Evolutionary conservation across 2,888 invertebrate genomes (phyloP).

Genomic region (Ennomos quercinarius): DNA sequence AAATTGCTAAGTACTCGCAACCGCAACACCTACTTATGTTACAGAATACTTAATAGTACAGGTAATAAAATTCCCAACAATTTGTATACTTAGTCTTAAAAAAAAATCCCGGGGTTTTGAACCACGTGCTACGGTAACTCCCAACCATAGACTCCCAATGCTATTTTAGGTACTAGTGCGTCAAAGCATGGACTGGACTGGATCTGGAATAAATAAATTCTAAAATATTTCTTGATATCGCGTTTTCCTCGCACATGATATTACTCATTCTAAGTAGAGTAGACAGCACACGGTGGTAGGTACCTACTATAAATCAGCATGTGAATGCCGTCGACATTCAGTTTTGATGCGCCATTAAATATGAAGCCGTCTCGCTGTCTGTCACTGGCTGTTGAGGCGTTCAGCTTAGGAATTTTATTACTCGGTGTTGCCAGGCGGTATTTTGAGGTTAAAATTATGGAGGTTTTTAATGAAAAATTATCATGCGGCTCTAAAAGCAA

Average conservation of each 20-base stretch:
- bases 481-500: not conserved
- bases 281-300: conserved; percentile 2
- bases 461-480: conserved; percentile 1
- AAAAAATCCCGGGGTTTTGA: too few species aligned
- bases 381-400: conserved; percentile 25
- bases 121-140: too few species aligned
- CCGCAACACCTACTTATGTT: too few species aligned
- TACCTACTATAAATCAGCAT: conserved; percentile 33
- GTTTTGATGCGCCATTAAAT: conserved; percentile 43
- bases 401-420: conserved; percentile 12
- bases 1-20: too few species aligned
- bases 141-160: too few species aligned
- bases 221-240: too few species aligned
- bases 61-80: too few species aligned
- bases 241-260: not conserved
- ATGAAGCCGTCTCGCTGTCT: conserved; percentile 35
- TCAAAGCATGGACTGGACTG: too few species aligned
- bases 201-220: too few species aligned
- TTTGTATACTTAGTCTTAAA: too few species aligned
- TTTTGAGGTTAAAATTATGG: conserved; percentile 6
- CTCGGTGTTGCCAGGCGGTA: conserved; percentile 9
- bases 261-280: not conserved
- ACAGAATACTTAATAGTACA: too few species aligned
- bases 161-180: too few species aligned
- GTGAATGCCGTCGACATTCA: conserved; percentile 25